These are phyloP conservation scores for Dicycla oo DNA, from an alignment of 2,888 invertebrate species.

Conservation along the genomic window DNA sequence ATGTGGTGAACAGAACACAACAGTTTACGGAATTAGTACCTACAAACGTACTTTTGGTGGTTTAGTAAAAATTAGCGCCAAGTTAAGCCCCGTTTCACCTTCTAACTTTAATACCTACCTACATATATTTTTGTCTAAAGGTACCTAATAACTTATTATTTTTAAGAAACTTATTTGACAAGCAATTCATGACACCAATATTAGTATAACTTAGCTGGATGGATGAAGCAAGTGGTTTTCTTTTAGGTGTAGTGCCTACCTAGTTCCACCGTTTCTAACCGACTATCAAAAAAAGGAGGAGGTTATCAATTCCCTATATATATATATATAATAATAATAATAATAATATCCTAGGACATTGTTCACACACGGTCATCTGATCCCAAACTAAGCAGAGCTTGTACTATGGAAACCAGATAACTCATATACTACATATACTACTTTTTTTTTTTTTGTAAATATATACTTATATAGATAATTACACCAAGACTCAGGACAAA, in stretches of 20 bases:
- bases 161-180: not conserved
- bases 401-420: too few species aligned
- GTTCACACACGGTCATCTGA: too few species aligned
- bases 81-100: not conserved
- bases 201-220: too few species aligned
- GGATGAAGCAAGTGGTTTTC: not conserved
- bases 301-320: rapidly evolving
- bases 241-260: not conserved
- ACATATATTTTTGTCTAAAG: not conserved
- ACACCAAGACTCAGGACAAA: too few species aligned
- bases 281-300: too few species aligned
- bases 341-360: too few species aligned
- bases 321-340: too few species aligned
- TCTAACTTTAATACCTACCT: not conserved
- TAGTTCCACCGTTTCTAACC: not conserved
- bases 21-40: not conserved
- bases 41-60: not conserved
- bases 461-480: too few species aligned
- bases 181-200: not conserved
- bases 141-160: too few species aligned
- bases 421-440: too few species aligned
- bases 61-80: not conserved
- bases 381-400: too few species aligned
- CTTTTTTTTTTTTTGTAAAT: too few species aligned
- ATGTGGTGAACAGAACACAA: not conserved